Evolutionary conservation across 1,140 invertebrate genomes (phyloP).

Genomic region (Bradysia coprophila): DNA sequence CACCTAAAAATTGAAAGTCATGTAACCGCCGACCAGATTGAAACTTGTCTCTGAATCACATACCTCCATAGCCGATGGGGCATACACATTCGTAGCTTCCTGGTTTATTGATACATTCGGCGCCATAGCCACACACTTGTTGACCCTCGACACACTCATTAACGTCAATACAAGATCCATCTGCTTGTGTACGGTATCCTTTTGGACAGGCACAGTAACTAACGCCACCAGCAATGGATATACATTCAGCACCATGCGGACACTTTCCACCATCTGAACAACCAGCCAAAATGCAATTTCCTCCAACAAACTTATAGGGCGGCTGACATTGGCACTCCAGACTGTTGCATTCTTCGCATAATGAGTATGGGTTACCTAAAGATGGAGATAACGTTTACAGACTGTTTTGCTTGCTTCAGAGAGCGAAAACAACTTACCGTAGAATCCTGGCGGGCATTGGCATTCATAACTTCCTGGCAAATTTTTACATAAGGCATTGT

Average conservation of each 20-base stretch:
- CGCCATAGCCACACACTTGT: constrained; percentile 64
- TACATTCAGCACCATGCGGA: constrained; percentile 66
- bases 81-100: constrained; percentile 68
- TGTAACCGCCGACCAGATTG: no score
- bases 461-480: constrained; percentile 87
- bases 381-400: no score
- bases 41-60: no score
- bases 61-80: constrained; percentile 52
- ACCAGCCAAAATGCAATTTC: constrained; percentile 64
- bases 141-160: constrained; percentile 64
- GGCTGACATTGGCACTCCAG: constrained; percentile 71
- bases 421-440: no score
- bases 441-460: constrained; percentile 49
- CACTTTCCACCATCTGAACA: constrained; percentile 61
- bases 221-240: constrained; percentile 71
- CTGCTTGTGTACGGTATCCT: constrained; percentile 48
- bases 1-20: no score
- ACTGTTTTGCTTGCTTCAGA: no score
- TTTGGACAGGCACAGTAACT: constrained; percentile 79
- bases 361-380: constrained; percentile 71
- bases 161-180: constrained; percentile 63
- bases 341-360: constrained; percentile 69
- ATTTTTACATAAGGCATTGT: constrained; percentile 81
- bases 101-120: constrained; percentile 62
- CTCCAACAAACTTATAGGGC: constrained; percentile 64